Conservation (phyloP, 2,797 vertebrate species). For the Crax fasciolata region DNA sequence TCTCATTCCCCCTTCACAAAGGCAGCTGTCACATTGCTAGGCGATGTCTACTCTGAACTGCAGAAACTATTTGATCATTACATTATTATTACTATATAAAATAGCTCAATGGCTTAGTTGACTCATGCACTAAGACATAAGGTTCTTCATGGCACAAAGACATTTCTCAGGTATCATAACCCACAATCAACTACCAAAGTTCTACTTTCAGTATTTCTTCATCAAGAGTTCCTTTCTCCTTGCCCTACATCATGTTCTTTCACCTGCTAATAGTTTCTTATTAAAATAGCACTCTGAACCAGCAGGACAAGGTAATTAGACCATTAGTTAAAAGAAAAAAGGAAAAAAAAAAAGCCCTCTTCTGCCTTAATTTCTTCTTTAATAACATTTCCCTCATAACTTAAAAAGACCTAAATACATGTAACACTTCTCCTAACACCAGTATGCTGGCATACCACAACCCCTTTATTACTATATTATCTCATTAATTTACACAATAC, state of each 20-base stretch:
- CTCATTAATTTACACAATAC: not conserved
- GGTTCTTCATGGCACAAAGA: not conserved
- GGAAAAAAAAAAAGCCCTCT: not conserved
- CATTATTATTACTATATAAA: not conserved
- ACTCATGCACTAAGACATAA: not conserved
- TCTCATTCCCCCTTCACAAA: not conserved
- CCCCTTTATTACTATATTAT: not conserved
- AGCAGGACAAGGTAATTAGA: constrained; percentile 70
- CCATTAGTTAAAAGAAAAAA: not conserved
- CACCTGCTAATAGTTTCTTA: constrained; percentile 56
- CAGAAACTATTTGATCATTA: not conserved
- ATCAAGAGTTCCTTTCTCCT: constrained; percentile 59
- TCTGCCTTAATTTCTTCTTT: constrained; percentile 22
- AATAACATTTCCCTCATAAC: not conserved
- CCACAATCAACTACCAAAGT: not conserved
- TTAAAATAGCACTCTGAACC: constrained; percentile 70
- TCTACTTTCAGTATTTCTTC: not conserved
- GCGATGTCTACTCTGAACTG: not conserved
- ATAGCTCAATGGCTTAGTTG: not conserved
- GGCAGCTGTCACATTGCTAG: not conserved
- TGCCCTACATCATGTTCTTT: constrained; percentile 66
- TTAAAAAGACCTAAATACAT: not conserved
- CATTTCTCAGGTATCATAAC: not conserved
- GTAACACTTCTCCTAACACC: not conserved
- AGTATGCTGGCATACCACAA: not conserved